Evolutionary conservation across 2,113 vertebrate species (phyloP).

Genomic region (Muntiacus reevesi): DNA sequence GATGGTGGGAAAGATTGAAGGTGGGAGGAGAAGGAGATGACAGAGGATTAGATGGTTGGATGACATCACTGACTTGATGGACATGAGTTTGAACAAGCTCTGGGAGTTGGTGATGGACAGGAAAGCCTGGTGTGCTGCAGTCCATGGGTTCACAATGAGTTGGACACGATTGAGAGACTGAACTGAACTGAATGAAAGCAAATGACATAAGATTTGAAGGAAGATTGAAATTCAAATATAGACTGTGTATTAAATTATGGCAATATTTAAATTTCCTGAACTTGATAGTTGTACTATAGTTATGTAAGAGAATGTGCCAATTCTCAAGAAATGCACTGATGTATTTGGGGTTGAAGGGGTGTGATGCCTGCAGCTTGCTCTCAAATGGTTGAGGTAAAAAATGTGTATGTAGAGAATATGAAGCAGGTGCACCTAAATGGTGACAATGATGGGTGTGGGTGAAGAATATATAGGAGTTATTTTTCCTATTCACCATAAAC

Average conservation of each 20-base stretch:
- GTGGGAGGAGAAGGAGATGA: background rate
- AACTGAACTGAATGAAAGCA: background rate
- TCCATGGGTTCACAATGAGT: background rate
- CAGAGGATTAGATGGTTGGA: background rate
- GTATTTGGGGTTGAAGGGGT: background rate
- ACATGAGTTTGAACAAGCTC: background rate
- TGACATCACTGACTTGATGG: background rate
- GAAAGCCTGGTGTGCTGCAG: background rate
- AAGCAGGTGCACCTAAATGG: background rate
- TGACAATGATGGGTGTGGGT: background rate
- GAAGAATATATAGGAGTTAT: background rate
- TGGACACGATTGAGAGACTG: background rate
- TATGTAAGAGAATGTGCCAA: background rate
- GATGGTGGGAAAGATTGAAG: background rate
- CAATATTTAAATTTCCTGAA: background rate
- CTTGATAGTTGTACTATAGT: background rate
- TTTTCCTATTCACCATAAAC: background rate
- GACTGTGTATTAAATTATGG: background rate
- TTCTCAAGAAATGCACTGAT: background rate
- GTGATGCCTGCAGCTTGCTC: background rate
- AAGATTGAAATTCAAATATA: background rate
- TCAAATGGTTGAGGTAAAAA: background rate
- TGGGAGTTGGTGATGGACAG: background rate
- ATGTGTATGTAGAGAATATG: background rate
- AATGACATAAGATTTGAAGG: background rate